Evolutionary conservation across 1,140 invertebrate genomes (phyloP), one percentile per base, ranked within the genome.

Genomic region (Paralvinella palmiformis): DNA sequence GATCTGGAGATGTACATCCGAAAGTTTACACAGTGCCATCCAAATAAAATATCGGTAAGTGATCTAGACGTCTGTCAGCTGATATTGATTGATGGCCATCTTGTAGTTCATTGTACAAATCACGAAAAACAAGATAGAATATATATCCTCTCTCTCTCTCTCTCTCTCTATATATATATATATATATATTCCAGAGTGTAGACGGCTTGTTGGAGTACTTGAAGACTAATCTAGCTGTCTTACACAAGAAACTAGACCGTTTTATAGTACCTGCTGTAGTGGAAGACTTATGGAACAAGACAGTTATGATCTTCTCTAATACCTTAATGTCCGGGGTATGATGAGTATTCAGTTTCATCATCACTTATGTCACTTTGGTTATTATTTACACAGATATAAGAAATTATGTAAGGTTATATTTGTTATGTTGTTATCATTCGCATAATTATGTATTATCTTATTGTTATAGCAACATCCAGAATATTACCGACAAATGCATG

Each of bases 191-290:
- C 7, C 69, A 80, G 81, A 90, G 91, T 0, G 91, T 94, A 61
- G 85, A 89, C 44, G 89, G 91, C 0, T 82, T 95, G 0, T 79
- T 92, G 63, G 91, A 93, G 72, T 92, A 91, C 69, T 82, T 95
- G 56, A 88, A 92, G 69, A 85, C 85, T 32, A 90, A 94, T 78
- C 77, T 94, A 55, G 67, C 65, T 22, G 84, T 85, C 0, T 81
- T 94, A 1, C 90, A 92, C 70, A 84, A 87, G 1, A 85, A 87
- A 65, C 78, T 94, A 60, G 80, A 72, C 60, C 67, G 73, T 10
- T 75, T 81, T 6, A 86, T 92, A 68, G 94, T 91, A 88, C 88
- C 88, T 45, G 87, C 87, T 0, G 87, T 91, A 1, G 82, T 92
- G 33, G 84, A 85, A 27, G 89, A 92, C 72, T 83, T 94, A 41